Evolutionary conservation across 2,113 vertebrate species (phyloP).

Genomic region (Callochromis pleurospilus): DNA sequence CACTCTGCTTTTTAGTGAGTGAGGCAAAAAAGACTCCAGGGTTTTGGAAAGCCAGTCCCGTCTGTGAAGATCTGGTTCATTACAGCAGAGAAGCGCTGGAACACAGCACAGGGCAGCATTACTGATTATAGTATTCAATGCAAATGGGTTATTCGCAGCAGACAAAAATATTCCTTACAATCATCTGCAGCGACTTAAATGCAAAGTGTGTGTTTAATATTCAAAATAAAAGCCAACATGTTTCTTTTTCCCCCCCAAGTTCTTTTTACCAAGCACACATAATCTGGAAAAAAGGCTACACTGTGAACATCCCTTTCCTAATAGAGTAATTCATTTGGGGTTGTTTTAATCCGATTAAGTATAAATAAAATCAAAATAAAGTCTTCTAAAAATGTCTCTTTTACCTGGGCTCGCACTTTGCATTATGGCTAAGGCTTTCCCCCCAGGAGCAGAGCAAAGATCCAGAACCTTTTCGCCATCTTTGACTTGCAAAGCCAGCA

Average conservation of each 20-base stretch:
- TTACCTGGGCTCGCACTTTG: slow-evolving; percentile 86
- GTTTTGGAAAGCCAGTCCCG: slow-evolving; percentile 76
- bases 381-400: neutral
- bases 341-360: neutral
- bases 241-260: neutral
- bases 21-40: slow-evolving; percentile 87
- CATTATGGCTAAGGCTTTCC: slow-evolving; percentile 85
- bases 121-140: neutral
- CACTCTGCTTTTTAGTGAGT: slow-evolving; percentile 64
- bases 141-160: neutral
- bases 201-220: neutral
- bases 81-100: slow-evolving; percentile 83
- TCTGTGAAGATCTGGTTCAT: slow-evolving; percentile 81
- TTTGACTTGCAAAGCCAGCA: slow-evolving; percentile 80
- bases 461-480: slow-evolving; percentile 86
- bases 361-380: neutral
- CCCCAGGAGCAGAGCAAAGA: slow-evolving; percentile 92
- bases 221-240: neutral
- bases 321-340: neutral
- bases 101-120: neutral
- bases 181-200: neutral
- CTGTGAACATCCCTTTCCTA: neutral
- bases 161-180: neutral
- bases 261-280: neutral
- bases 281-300: neutral